Conservation (phyloP, 2,888 invertebrate genomes). For the Lutraria lutraria region DNA sequence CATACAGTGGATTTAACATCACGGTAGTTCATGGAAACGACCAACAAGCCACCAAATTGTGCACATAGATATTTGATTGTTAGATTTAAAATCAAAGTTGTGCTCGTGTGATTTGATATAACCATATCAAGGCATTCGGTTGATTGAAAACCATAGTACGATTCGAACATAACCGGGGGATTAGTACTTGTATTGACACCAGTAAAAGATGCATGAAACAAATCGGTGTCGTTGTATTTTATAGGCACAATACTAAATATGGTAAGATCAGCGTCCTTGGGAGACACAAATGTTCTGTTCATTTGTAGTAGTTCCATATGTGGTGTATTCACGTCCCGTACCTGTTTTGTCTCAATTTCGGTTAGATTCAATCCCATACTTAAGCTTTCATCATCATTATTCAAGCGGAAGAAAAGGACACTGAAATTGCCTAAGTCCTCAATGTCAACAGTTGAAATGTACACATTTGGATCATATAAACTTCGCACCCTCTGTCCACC, state of each 20-base stretch:
- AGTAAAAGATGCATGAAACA: constrained; percentile 61
- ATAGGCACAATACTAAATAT: constrained; percentile 47
- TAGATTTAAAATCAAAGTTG: constrained; percentile 52
- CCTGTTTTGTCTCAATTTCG: constrained; percentile 32
- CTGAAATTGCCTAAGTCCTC: constrained; percentile 32
- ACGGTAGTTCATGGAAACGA: constrained; percentile 51
- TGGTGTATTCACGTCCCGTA: constrained; percentile 42
- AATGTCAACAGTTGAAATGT: constrained; percentile 33
- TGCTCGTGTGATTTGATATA: constrained; percentile 26
- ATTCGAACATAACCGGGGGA: constrained; percentile 62
- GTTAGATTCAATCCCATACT: constrained; percentile 51
- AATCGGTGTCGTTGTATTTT: constrained; percentile 42
- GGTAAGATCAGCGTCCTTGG: constrained; percentile 50
- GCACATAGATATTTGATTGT: constrained; percentile 56
- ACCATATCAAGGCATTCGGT: constrained; percentile 37
- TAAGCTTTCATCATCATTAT: constrained; percentile 52
- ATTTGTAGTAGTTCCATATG: constrained; percentile 30
- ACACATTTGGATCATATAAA: neutral
- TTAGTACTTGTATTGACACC: constrained; percentile 61
- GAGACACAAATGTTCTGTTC: constrained; percentile 47
- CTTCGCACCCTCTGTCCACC: constrained; percentile 16
- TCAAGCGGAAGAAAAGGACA: constrained; percentile 46
- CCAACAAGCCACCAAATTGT: constrained; percentile 63
- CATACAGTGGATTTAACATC: constrained; percentile 50
- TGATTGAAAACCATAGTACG: constrained; percentile 41